Percentiles rank a stretch among this genome's conserved stretches.
Evolutionary conservation across 2,888 invertebrate species (phyloP).

Genomic region (Mythimna vitellina): DNA sequence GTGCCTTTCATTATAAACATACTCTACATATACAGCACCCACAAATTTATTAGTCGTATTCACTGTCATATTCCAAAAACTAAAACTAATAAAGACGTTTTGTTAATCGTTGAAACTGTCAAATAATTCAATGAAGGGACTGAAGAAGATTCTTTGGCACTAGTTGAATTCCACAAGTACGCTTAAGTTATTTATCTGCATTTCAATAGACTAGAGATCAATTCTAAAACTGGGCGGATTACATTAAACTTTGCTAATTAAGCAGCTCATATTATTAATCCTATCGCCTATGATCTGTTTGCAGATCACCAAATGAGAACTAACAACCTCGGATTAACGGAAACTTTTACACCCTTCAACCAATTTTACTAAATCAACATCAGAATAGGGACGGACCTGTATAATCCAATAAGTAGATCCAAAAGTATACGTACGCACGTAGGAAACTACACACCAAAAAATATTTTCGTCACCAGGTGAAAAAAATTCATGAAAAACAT

Average conservation of each 20-base stretch:
- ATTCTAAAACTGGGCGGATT: not conserved
- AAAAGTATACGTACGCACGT: not conserved
- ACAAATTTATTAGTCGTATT: not conserved
- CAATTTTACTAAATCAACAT: constrained; percentile 38
- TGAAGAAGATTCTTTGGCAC: not conserved
- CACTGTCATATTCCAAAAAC: not conserved
- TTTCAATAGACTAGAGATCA: not conserved
- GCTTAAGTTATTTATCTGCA: not conserved
- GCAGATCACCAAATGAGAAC: constrained; percentile 12
- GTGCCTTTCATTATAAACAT: no score
- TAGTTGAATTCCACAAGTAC: not conserved
- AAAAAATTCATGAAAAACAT: constrained; percentile 48
- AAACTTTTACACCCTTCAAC: constrained; percentile 33
- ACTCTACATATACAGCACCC: no score
- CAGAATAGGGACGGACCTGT: not conserved
- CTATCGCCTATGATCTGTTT: not conserved
- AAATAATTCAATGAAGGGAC: not conserved
- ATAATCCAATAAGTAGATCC: constrained; percentile 34
- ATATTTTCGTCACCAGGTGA: constrained; percentile 38
- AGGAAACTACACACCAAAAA: constrained; percentile 22
- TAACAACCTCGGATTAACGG: constrained; percentile 15
- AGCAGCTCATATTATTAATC: constrained; percentile 6
- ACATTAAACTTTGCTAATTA: not conserved
- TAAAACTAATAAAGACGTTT: no score
- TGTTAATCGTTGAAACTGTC: not conserved